These are phyloP conservation scores for Megatriorchis doriae DNA, from an alignment of 2,113 vertebrate species.

Conservation along the genomic window DNA sequence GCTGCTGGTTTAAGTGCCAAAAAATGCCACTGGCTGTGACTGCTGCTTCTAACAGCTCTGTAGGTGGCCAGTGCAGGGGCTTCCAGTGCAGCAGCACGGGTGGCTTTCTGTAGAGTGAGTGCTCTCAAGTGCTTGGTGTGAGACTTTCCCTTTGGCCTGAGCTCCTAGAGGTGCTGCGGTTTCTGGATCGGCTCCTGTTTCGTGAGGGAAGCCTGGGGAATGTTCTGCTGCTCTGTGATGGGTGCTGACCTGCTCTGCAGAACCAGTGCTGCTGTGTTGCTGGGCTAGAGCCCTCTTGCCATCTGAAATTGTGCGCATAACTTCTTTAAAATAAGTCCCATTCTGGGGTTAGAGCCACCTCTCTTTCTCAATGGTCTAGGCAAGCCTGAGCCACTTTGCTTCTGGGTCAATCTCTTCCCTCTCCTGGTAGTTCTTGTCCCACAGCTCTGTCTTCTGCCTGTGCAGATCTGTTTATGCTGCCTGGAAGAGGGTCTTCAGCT, in stretches of 20 bases:
- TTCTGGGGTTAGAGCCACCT: neutral
- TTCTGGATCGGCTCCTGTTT: neutral
- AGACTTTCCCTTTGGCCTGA: neutral
- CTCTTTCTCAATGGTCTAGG: neutral
- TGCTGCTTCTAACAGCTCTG: neutral
- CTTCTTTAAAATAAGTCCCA: neutral
- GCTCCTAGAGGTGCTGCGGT: neutral
- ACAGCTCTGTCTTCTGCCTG: too few relatives aligned
- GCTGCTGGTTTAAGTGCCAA: neutral
- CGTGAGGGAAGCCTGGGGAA: accelerated
- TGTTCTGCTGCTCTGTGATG: accelerated
- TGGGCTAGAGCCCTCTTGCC: neutral
- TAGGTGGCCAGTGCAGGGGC: neutral
- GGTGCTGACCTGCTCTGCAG: neutral
- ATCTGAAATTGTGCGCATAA: neutral
- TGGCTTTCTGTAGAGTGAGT: neutral
- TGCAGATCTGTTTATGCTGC: neutral
- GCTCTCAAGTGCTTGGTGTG: neutral
- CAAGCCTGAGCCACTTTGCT: neutral
- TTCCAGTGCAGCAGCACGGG: neutral
- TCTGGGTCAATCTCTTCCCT: neutral
- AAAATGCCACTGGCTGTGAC: neutral
- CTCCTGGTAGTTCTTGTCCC: neutral
- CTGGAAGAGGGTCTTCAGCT: neutral
- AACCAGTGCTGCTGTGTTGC: neutral